These are phyloP conservation scores for Nomada goodeniana DNA, from an alignment of 2,888 invertebrate species.

Conservation along the genomic window DNA sequence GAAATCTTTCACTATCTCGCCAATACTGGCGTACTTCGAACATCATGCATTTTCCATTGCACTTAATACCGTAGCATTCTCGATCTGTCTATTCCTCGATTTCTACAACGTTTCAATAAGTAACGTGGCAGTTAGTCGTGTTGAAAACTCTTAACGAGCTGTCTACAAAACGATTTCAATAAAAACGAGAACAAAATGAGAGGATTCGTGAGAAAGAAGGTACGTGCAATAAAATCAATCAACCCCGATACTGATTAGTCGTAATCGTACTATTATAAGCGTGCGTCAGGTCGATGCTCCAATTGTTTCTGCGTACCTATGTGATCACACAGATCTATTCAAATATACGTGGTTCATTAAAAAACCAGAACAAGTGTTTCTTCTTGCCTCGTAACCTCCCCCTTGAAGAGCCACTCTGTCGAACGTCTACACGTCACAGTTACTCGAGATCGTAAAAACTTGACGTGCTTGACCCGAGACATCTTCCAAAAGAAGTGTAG, in stretches of 20 bases:
- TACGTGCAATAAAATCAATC: slow-evolving; percentile 52
- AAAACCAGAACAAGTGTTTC: slow-evolving; percentile 29
- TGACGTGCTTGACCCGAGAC: slow-evolving; percentile 44
- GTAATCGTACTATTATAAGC: slow-evolving; percentile 48
- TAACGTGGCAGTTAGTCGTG: not conserved
- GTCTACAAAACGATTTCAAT: not conserved
- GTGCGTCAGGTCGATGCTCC: slow-evolving; percentile 25
- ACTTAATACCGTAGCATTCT: not conserved
- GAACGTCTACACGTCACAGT: slow-evolving; percentile 29
- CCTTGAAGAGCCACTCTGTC: slow-evolving; percentile 27
- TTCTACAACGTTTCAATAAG: not conserved
- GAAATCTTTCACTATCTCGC: too few species aligned
- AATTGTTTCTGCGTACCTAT: slow-evolving; percentile 55
- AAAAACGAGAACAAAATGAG: not conserved
- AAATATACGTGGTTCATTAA: slow-evolving; percentile 61
- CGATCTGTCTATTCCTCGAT: too few species aligned
- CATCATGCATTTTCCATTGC: not conserved
- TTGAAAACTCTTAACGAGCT: not conserved
- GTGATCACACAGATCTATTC: slow-evolving; percentile 51
- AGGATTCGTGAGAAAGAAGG: not conserved
- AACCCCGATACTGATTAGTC: slow-evolving; percentile 45
- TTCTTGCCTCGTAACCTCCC: slow-evolving; percentile 21
- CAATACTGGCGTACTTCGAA: not conserved
- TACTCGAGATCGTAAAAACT: slow-evolving; percentile 48
- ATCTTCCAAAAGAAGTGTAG: slow-evolving; percentile 41